Evolutionary conservation across 2,888 invertebrate genomes (phyloP), one percentile per base, ranked within the genome.

Genomic region (Drosophila fulvimacula): DNA sequence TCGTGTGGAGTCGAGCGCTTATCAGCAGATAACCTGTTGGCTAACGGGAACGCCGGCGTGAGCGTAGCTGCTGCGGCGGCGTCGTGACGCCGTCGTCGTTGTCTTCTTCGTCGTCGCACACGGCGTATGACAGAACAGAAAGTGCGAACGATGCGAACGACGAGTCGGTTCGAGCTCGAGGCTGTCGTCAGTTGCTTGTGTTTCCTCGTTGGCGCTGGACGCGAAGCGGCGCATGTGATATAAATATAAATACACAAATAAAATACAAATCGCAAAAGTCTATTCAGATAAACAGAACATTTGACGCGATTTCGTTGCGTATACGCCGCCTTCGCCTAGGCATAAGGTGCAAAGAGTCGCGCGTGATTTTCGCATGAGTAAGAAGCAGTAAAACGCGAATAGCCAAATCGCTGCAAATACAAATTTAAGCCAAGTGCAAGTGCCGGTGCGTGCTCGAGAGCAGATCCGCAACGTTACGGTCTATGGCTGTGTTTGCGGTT

Each of bases 1-100:
- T 58, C 41, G 46, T 15, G 39, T 24, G 53, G 38, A 51, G 53
- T 78, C 88, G 89, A 79, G 66, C 59, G 68, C 88, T 88, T 89
- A 85, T 85, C 88, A 89, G 76, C 67, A 58, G 60, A 59, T 80
- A 89, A 89, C 88, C 85, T 88, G 86, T 89, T 88, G 89, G 89
- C 71, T 77, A 64, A 68, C 73, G 57, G 55, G 44, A 32, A 58
- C 39, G 32, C 17, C 24, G 67, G 53, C 58, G 58, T 52, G 36
- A 32, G 52, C 61, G 48, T 15, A 38, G 57, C 64, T 32, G 58
- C 58, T 24, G 55, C 51, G 55, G 41, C 30, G 57, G 13, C 58
- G 36, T 69, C 64, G 65, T 41, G 69, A 48, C 57, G 62, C 38
- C 36, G 44, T 24, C 17, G 52, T n/a, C 46, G 66, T 15, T 15